Evolutionary conservation across 2,888 invertebrate species (phyloP).

Genomic region (Nephrocerus scutellatus): DNA sequence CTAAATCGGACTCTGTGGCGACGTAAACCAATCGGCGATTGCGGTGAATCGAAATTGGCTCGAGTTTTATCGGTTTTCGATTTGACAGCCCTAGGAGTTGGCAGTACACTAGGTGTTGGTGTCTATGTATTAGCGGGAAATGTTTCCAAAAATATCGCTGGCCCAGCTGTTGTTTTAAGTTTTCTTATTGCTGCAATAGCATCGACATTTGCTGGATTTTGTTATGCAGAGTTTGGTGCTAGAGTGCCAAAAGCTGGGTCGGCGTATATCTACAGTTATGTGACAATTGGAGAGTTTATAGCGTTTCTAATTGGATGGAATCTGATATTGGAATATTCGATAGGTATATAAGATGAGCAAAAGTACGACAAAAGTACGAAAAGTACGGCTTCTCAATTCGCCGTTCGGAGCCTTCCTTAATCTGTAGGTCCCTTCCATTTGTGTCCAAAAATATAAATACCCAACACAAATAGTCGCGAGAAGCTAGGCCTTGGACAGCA

Average conservation of each 20-base stretch:
- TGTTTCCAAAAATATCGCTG: slow-evolving; percentile 72
- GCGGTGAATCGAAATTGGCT: slow-evolving; percentile 51
- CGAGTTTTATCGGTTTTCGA: slow-evolving; percentile 74
- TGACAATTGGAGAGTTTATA: slow-evolving; percentile 84
- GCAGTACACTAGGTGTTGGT: slow-evolving; percentile 81
- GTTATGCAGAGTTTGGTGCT: slow-evolving; percentile 88
- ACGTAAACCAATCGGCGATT: slow-evolving; percentile 46
- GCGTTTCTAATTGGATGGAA: slow-evolving; percentile 94
- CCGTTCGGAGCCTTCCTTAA: not conserved
- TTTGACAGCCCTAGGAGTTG: slow-evolving; percentile 74
- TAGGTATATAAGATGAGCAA: slow-evolving; percentile 52
- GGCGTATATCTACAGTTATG: slow-evolving; percentile 90
- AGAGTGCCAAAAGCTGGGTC: slow-evolving; percentile 85
- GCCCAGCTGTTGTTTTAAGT: slow-evolving; percentile 79
- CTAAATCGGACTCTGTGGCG: too few relatives aligned
- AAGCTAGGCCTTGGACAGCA: too few relatives aligned
- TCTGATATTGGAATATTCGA: slow-evolving; percentile 80
- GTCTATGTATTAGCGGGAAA: slow-evolving; percentile 84
- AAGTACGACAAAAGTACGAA: slow-evolving; percentile 7
- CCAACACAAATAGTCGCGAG: too few relatives aligned
- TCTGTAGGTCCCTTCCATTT: slow-evolving; percentile 16
- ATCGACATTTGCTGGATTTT: slow-evolving; percentile 81
- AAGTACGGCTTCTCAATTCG: too few relatives aligned
- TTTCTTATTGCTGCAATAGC: slow-evolving; percentile 86
- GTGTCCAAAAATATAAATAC: not conserved